These are phyloP conservation scores for Psittacula echo DNA, from an alignment of 2,797 vertebrate genomes.

Conservation along the genomic window DNA sequence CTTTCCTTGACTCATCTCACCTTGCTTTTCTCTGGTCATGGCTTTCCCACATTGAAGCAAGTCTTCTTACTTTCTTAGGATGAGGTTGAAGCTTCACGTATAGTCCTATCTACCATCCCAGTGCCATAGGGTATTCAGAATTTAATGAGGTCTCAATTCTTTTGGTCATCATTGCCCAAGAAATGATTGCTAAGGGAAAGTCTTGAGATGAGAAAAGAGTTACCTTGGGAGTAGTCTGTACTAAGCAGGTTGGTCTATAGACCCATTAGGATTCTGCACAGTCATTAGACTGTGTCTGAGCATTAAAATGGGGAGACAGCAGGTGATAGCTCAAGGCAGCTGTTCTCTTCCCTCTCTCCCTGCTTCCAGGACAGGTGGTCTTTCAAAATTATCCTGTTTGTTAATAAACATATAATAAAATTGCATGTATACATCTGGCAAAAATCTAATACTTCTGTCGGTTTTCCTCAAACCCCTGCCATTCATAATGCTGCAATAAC, in stretches of 20 bases:
- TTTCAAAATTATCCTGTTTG: background rate
- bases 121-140: background rate
- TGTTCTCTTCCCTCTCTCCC: conserved; percentile 5
- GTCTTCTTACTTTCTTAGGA: background rate
- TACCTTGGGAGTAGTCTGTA: background rate
- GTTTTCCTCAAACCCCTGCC: background rate
- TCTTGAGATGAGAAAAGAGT: background rate
- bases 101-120: background rate
- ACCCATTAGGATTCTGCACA: background rate
- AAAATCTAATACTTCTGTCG: conserved; percentile 1
- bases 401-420: conserved; percentile 35
- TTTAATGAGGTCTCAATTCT: background rate
- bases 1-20: background rate
- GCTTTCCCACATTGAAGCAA: background rate
- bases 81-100: background rate
- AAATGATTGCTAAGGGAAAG: background rate
- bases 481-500: background rate
- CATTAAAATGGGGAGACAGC: background rate
- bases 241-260: background rate
- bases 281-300: background rate
- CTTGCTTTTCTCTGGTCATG: background rate
- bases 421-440: conserved; percentile 13
- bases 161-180: background rate
- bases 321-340: conserved; percentile 21
- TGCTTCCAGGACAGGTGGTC: conserved; percentile 25